Conservation (phyloP, 2,888 invertebrate genomes). For the Trichogramma evanescens region DNA sequence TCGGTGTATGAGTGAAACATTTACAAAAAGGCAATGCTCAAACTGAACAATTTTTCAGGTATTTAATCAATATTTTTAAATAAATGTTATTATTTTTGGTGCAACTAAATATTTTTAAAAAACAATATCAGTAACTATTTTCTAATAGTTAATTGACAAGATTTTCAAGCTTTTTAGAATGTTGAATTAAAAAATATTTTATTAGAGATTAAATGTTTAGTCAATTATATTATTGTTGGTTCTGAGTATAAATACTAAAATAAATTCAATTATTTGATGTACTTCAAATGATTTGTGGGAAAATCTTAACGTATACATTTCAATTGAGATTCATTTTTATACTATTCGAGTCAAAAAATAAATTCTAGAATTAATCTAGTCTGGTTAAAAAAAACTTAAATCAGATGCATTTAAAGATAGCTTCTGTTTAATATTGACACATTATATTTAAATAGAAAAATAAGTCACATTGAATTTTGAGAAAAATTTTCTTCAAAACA, state of each 20-base stretch:
- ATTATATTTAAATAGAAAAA: background rate
- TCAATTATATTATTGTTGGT: constrained; percentile 18
- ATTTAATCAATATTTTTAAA: constrained; percentile 13
- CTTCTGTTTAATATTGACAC: background rate
- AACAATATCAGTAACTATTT: background rate
- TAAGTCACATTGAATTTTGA: constrained; percentile 2
- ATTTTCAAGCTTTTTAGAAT: constrained; percentile 4
- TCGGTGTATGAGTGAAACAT: constrained; percentile 4
- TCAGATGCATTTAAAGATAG: background rate
- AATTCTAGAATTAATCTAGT: too few species aligned
- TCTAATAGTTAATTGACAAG: constrained; percentile 3
- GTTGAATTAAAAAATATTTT: constrained; percentile 9
- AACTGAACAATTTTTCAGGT: constrained; percentile 1
- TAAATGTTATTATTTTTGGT: constrained; percentile 8
- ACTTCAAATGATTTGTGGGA: background rate
- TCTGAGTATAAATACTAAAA: constrained; percentile 10
- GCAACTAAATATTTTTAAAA: background rate
- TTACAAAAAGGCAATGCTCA: constrained; percentile 4
- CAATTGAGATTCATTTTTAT: background rate
- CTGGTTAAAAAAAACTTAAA: background rate
- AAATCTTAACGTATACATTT: background rate
- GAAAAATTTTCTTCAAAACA: constrained; percentile 5
- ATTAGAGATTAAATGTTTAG: constrained; percentile 10
- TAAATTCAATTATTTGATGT: background rate
- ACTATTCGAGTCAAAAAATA: background rate